Conservation (phyloP, 1,140 invertebrate genomes). For the Bathynomus jamesi region DNA sequence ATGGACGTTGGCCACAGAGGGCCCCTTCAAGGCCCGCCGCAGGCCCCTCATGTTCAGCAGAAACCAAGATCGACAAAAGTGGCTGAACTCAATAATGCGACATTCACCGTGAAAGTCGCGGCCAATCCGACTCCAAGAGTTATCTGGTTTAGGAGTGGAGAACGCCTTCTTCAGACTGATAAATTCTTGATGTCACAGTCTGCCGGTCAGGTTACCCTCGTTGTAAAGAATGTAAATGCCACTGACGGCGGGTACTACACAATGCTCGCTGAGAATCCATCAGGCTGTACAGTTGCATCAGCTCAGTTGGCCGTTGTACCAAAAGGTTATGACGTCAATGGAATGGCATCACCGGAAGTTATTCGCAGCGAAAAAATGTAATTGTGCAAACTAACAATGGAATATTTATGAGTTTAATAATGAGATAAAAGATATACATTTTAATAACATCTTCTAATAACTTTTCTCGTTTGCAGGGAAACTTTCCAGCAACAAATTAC, state of each 20-base stretch:
- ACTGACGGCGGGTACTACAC: constrained; percentile 87
- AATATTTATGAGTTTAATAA: too few relatives aligned
- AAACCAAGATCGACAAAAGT: constrained; percentile 89
- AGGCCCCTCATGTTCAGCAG: constrained; percentile 78
- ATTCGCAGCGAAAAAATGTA: constrained; percentile 30
- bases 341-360: constrained; percentile 18
- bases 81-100: constrained; percentile 80
- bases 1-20: constrained; percentile 67
- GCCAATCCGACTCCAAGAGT: constrained; percentile 78
- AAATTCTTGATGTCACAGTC: constrained; percentile 84
- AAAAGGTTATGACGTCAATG: constrained; percentile 29
- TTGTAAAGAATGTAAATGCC: constrained; percentile 76
- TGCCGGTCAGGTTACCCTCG: constrained; percentile 87
- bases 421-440: background rate
- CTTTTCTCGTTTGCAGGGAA: constrained; percentile 12
- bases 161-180: constrained; percentile 80
- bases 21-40: constrained; percentile 64
- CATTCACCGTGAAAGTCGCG: constrained; percentile 56
- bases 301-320: constrained; percentile 78
- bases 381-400: too few relatives aligned
- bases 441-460: background rate
- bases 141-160: constrained; percentile 91
- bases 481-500: constrained; percentile 40
- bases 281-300: constrained; percentile 81
- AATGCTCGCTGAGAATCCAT: constrained; percentile 82